These are phyloP conservation scores for Zaprionus inermis DNA, from an alignment of 1,140 invertebrate genomes.

Conservation along the genomic window DNA sequence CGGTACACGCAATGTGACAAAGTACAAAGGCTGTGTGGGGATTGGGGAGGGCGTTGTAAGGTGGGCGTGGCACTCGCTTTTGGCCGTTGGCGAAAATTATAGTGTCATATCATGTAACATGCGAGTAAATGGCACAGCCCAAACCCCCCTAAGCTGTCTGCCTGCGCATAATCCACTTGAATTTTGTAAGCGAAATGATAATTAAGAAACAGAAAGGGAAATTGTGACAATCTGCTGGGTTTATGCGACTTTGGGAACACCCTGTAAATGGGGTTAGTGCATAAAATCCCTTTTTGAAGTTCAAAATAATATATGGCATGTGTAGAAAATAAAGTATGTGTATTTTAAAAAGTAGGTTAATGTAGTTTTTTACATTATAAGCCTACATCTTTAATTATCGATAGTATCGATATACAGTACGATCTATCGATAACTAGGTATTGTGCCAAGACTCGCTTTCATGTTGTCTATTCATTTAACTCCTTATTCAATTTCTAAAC, in stretches of 20 bases:
- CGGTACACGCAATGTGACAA: conserved; percentile 78
- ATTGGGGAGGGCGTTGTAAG: neutral
- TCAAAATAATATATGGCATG: too few species aligned
- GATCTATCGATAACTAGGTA: neutral
- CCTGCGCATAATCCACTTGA: conserved; percentile 42
- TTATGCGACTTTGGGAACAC: conserved; percentile 1
- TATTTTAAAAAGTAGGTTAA: too few species aligned
- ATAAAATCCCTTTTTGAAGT: too few species aligned
- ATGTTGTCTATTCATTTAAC: too few species aligned
- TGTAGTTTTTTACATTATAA: too few species aligned
- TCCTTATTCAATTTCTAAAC: too few species aligned
- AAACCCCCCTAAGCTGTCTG: neutral
- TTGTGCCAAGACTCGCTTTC: too few species aligned
- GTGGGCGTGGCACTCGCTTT: conserved; percentile 29
- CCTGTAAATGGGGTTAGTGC: neutral
- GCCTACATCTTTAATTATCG: too few species aligned
- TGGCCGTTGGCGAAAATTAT: conserved; percentile 63
- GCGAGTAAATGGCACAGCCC: neutral
- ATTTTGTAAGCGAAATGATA: conserved; percentile 51
- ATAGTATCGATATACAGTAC: neutral
- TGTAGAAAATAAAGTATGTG: too few species aligned
- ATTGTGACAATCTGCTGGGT: neutral
- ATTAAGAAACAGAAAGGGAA: conserved; percentile 39
- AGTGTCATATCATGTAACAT: conserved; percentile 70
- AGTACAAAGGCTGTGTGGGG: conserved; percentile 5